Conservation (phyloP, 2,797 vertebrate genomes). For the Nyctibius grandis region DNA sequence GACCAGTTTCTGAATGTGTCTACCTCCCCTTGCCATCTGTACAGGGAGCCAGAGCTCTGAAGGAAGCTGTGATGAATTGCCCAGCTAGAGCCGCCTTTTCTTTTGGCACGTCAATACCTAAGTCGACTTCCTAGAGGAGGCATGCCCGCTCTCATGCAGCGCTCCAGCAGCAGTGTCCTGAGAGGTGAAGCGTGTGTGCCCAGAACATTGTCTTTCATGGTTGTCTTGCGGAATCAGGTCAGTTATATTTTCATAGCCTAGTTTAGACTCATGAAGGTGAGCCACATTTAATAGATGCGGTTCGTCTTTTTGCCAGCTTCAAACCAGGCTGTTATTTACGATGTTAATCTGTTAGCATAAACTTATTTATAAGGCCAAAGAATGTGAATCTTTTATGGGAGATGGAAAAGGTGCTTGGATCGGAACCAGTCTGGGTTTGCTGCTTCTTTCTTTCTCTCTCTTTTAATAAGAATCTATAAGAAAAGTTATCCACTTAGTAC, state of each 20-base stretch:
- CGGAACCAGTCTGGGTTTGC: background rate
- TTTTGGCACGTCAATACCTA: background rate
- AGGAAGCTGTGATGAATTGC: background rate
- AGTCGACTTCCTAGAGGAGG: background rate
- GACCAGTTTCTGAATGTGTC: background rate
- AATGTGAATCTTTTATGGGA: background rate
- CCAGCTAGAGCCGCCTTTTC: background rate
- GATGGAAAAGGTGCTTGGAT: background rate
- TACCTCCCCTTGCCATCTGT: background rate
- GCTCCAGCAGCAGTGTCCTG: background rate
- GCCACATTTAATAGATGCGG: background rate
- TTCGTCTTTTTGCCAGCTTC: background rate
- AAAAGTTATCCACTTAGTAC: background rate
- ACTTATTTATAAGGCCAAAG: background rate
- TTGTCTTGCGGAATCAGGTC: background rate
- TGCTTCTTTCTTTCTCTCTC: background rate
- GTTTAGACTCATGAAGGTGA: background rate
- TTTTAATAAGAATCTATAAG: background rate
- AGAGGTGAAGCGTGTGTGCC: background rate
- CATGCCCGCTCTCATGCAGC: fast-evolving
- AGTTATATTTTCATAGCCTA: background rate
- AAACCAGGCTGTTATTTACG: background rate
- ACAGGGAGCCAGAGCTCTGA: background rate
- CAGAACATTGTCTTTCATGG: background rate
- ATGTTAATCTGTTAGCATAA: background rate